Conservation (phyloP, 2,888 invertebrate species). For the Peribatodes rhomboidaria region DNA sequence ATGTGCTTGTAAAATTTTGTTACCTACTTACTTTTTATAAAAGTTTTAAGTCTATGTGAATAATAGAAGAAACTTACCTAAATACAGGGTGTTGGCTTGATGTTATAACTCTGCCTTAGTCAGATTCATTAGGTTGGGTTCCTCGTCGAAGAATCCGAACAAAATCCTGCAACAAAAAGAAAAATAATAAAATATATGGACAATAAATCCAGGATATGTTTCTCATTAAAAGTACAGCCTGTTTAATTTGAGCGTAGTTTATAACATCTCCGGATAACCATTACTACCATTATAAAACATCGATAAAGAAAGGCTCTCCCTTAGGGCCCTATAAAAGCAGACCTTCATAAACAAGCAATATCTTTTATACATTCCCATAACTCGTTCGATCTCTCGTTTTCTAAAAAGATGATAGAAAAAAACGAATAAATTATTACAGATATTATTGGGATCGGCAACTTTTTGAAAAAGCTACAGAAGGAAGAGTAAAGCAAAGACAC, state of each 20-base stretch:
- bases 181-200: constrained; percentile 7
- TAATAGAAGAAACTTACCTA: constrained; percentile 64
- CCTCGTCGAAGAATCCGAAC: constrained; percentile 43
- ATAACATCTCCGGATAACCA: constrained; percentile 71
- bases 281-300: constrained; percentile 72
- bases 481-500: constrained; percentile 21
- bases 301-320: constrained; percentile 73
- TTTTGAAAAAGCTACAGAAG: constrained; percentile 29
- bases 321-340: constrained; percentile 73
- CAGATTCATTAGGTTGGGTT: constrained; percentile 68
- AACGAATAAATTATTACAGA: constrained; percentile 45
- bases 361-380: constrained; percentile 74
- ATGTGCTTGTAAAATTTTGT: too few species aligned
- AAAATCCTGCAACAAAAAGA: constrained; percentile 74
- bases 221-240: constrained; percentile 45
- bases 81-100: constrained; percentile 72
- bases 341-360: constrained; percentile 82
- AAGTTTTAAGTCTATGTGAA: too few species aligned
- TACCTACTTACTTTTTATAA: too few species aligned
- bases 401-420: constrained; percentile 59
- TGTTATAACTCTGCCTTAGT: constrained; percentile 74
- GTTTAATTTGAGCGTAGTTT: constrained; percentile 63
- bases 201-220: constrained; percentile 19
- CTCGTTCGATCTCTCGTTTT: constrained; percentile 69
- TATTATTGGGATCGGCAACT: constrained; percentile 47